Evolutionary conservation across 35 echinoderm and acorn worm species (phyloP).

Genomic region (Holothuria glaberrima): DNA sequence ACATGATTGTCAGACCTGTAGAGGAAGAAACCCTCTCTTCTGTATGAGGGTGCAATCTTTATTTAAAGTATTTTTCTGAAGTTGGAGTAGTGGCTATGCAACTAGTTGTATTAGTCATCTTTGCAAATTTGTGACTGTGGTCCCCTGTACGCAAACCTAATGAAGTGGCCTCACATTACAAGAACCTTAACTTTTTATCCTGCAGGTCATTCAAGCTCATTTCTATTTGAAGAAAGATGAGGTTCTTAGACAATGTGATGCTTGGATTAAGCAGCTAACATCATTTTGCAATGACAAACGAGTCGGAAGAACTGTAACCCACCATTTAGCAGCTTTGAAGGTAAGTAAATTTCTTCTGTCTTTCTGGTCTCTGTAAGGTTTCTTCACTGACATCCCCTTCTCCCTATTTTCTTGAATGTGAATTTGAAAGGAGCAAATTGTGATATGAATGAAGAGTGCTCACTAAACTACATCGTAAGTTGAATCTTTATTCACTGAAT

Average conservation of each 20-base stretch:
- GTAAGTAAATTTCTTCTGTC: constrained; percentile 55
- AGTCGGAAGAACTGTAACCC: constrained; percentile 86
- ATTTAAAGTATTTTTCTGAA: no score
- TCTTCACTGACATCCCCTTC: not conserved
- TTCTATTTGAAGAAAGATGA: constrained; percentile 98
- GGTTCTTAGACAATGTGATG: constrained; percentile 86
- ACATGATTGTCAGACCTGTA: no score
- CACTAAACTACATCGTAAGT: no score
- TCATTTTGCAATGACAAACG: constrained; percentile 91
- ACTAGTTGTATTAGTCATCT: no score
- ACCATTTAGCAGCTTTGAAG: constrained; percentile 96
- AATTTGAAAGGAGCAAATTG: no score
- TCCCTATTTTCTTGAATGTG: not conserved
- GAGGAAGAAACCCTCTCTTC: no score
- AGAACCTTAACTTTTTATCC: not conserved
- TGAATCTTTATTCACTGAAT: no score
- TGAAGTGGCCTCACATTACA: not conserved
- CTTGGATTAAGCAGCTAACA: constrained; percentile 83
- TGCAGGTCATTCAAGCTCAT: constrained; percentile 93
- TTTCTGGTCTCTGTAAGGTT: not conserved
- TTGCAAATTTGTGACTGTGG: not conserved
- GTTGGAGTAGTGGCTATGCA: no score
- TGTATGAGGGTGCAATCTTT: no score
- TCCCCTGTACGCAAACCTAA: not conserved
- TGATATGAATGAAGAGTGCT: no score